Conservation (phyloP, 2,797 vertebrate species). For the Notolepis coatsorum region DNA sequence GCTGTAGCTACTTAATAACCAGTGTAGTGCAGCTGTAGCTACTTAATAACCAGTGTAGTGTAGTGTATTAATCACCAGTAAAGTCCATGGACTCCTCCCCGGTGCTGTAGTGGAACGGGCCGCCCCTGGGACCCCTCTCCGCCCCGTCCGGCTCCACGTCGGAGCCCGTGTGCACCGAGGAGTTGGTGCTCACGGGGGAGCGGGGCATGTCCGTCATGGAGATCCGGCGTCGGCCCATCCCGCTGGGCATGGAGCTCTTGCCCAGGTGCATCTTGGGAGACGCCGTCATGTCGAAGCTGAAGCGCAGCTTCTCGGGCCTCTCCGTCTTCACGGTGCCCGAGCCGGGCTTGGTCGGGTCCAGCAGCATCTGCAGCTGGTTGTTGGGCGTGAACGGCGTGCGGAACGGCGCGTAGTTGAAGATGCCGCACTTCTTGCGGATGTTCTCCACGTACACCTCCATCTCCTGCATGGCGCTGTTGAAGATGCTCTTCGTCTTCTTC, state of each 20-base stretch:
- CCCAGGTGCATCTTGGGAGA: slow-evolving; percentile 95
- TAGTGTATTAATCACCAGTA: slow-evolving; percentile 75
- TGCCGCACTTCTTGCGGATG: slow-evolving; percentile 94
- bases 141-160: slow-evolving; percentile 91
- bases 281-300: slow-evolving; percentile 96
- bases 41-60: too few relatives aligned
- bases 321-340: slow-evolving; percentile 92
- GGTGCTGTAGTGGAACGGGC: slow-evolving; percentile 92
- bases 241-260: slow-evolving; percentile 88
- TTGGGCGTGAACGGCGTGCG: slow-evolving; percentile 97
- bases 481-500: slow-evolving; percentile 99
- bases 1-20: too few relatives aligned
- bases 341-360: slow-evolving; percentile 91
- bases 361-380: slow-evolving; percentile 97
- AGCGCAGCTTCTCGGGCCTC: slow-evolving; percentile 94
- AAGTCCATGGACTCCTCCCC: slow-evolving; percentile 99
- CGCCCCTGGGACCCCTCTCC: slow-evolving; percentile 87
- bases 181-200: slow-evolving; percentile 98
- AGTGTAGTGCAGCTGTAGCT: too few relatives aligned
- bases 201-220: slow-evolving; percentile 95
- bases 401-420: slow-evolving; percentile 99
- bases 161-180: slow-evolving; percentile 96
- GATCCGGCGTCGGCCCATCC: slow-evolving; percentile 87
- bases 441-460: slow-evolving; percentile 99
- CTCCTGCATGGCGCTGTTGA: slow-evolving; percentile 99